Evolutionary conservation across 2,888 invertebrate genomes (phyloP).

Genomic region (Zootermopsis nevadensis): DNA sequence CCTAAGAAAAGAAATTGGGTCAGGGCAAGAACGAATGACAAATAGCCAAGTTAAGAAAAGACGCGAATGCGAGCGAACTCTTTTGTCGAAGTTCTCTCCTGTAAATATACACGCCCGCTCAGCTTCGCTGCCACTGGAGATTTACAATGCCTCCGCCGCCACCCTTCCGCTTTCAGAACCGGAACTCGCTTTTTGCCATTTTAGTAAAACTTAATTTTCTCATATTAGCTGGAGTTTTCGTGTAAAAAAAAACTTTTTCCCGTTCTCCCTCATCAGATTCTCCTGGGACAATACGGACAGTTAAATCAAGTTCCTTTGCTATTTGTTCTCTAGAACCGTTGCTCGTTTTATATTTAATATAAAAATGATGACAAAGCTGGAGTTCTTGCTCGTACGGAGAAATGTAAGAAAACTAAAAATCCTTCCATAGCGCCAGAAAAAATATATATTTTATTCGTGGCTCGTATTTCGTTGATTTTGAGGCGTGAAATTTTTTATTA

Average conservation of each 20-base stretch:
- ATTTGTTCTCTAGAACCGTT: conserved; percentile 11
- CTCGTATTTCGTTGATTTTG: too few species aligned
- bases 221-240: conserved; percentile 58
- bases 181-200: conserved; percentile 55
- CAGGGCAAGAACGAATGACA: not conserved
- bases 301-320: conserved; percentile 57
- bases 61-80: conserved; percentile 41
- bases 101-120: conserved; percentile 41
- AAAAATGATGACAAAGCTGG: conserved; percentile 16
- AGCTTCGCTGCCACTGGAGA: conserved; percentile 35
- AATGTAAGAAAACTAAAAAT: not conserved
- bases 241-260: conserved; percentile 50
- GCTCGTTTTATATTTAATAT: conserved; percentile 45
- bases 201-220: conserved; percentile 60
- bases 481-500: too few species aligned
- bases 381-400: not conserved
- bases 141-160: conserved; percentile 6
- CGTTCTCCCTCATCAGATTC: conserved; percentile 50
- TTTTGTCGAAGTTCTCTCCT: conserved; percentile 45
- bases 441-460: too few species aligned
- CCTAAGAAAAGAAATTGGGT: conserved; percentile 4
- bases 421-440: too few species aligned
- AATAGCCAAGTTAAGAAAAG: not conserved
- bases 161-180: not conserved
- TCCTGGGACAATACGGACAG: conserved; percentile 58